Base-by-base conservation (phyloP, 2,113 vertebrate genomes). In the Crotophaga sulcirostris region DNA sequence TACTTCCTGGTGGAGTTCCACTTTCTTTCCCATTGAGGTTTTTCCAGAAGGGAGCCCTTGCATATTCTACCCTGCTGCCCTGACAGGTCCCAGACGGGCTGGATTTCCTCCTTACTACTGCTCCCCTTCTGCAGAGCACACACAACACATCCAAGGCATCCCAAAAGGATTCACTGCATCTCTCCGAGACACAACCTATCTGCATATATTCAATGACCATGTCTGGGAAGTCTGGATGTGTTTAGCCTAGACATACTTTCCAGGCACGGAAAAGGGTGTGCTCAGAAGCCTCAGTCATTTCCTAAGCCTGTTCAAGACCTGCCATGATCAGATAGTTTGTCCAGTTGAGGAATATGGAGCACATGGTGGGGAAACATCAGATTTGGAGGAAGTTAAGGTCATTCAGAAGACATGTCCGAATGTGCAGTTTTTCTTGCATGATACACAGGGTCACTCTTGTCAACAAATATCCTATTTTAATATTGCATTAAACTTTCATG, bases 401-500 rank as follows among this genome's bases (percentile, higher is more conserved):
- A 5, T 36, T 52, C 11, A 47, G 68, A 54, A 88, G 96, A 90
- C 77, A 60, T n/a, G 89, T 90, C 84, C 5, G 3, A 94, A 95
- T 0, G 21, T 78, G 94, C 73, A 94, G 40, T 93, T 96, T 96
- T 97, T 92, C 92, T 68, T 66, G 90, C 69, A 1, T 97, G 93
- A 96, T 92, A 93, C 94, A 92, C 66, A 95, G 93, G 88, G 94
- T 96, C 88, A 96, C 89, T 90, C 86, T 94, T 92, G 94, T 96
- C 92, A 96, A 95, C 92, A 94, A 93, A 96, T 78, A 86, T 11
- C 76, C 76, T n/a, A 72, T 93, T 96, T 96, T 92, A 89, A 96
- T 95, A 96, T 95, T 96, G 58, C 96, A 97, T 96, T 96, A 96
- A 96, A 92, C 45, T 95, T 96, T 96, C 79, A 96, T 95, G 83